Base-by-base conservation (phyloP, 2,888 invertebrate species). In the Nowickia ferox region DNA sequence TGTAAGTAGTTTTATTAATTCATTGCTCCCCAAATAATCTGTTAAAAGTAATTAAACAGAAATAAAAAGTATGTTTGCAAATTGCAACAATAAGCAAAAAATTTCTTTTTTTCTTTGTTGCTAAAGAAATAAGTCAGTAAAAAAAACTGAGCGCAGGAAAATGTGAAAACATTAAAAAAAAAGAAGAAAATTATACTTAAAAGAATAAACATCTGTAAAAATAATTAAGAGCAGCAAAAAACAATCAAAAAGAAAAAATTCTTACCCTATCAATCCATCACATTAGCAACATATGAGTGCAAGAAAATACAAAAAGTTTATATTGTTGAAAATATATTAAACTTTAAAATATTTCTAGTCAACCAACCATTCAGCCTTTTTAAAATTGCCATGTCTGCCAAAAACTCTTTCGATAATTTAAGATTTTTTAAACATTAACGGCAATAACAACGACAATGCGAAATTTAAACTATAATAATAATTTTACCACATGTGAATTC, bases 171-270 rank as follows among this genome's bases (percentile, higher is more conserved):
- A 51, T 61, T 3, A 10, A 19, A 48, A 30, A 48, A 48, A 9
- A 3, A 68, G 9, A 40, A 9, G 46, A 61, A 61, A 22, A 1
- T 30, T 30, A 4, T 4, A 30, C 30, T 30, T 30, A 30, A 15
- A 46, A 75, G 55, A 75, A 42, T 11, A 79, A 81, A 63, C 84
- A 85, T 81, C 72, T 84, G 84, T 61, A 61, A 81, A 81, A 82
- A 78, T 77, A 74, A 42, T 81, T 81, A 30, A 30, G 30, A 30
- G 30, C 0, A 30, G 30, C 13, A n/a, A 13, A 74, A 40, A 75
- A n/a, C n/a, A 38, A 44, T 53, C 53, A 44, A 22, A 30, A 15
- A 13, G 44, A 9, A 71, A 55, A 53, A 57, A 44, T 44, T 69
- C 42, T 66, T 76, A 38, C 11, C 57, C 74, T 53, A 84, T 77